A percentile compares a stretch with the other conserved stretches of the same genome.
Conservation (phyloP, 35 echinoderm and acorn worm genomes). For the Apostichopus parvimensis region DNA sequence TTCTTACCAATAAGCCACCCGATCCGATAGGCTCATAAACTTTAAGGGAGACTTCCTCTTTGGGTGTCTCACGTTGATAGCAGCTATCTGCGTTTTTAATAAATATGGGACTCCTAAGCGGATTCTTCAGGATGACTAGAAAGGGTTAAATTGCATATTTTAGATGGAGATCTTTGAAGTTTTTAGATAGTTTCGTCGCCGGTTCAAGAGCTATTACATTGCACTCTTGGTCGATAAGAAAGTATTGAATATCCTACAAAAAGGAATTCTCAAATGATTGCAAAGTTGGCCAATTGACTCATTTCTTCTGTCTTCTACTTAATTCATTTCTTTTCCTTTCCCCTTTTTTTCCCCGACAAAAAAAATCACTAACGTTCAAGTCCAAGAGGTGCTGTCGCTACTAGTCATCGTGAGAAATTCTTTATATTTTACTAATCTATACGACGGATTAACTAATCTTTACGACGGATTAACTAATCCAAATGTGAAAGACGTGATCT, state of each 20-base stretch:
- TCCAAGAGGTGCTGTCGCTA: too few relatives aligned
- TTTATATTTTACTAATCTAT: too few relatives aligned
- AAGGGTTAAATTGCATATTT: slow-evolving; percentile 30
- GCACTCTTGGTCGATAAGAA: slow-evolving; percentile 33
- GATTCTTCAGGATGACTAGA: not conserved
- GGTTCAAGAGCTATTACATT: slow-evolving; percentile 35
- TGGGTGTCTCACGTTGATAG: not conserved
- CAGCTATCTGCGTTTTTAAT: slow-evolving; percentile 15
- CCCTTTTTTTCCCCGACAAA: too few relatives aligned
- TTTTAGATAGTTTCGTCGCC: slow-evolving; percentile 15
- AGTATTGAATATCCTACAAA: slow-evolving; percentile 8
- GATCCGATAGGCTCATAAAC: slow-evolving; percentile 24
- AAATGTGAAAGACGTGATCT: too few relatives aligned
- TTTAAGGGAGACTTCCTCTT: slow-evolving; percentile 11
- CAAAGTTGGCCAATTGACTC: not conserved
- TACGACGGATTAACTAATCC: too few relatives aligned
- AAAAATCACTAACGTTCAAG: too few relatives aligned
- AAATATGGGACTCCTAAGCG: not conserved
- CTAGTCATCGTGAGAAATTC: too few relatives aligned
- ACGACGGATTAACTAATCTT: too few relatives aligned
- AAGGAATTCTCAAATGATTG: not conserved
- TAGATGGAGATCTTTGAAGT: not conserved
- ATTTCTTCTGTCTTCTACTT: not conserved
- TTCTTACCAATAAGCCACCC: slow-evolving; percentile 28
- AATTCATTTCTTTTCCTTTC: not conserved